Conservation (phyloP, 2,888 invertebrate species). For the Coremacera marginata region DNA sequence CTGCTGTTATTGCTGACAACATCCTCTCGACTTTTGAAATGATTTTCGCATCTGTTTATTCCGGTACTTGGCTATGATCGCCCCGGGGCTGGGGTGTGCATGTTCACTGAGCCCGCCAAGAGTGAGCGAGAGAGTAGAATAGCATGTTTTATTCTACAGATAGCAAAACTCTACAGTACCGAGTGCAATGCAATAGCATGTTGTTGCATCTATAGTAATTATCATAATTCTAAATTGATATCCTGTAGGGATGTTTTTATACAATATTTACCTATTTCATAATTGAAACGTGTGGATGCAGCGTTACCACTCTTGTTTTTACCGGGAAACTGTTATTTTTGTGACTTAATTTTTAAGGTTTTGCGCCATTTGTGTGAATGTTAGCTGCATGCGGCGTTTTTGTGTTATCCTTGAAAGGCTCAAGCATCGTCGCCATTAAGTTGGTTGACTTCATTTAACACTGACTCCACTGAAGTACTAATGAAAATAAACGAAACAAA, state of each 20-base stretch:
- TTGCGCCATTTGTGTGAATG: constrained; percentile 20
- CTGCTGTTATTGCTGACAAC: neutral
- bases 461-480: constrained; percentile 16
- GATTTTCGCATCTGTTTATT: constrained; percentile 26
- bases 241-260: constrained; percentile 67
- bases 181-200: neutral
- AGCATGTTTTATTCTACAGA: neutral
- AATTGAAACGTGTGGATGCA: constrained; percentile 21
- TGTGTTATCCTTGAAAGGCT: constrained; percentile 22
- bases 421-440: neutral
- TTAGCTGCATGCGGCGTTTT: constrained; percentile 29
- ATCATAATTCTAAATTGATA: constrained; percentile 63
- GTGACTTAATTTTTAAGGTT: constrained; percentile 13
- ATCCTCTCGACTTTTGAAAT: constrained; percentile 1
- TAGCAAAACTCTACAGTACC: too few species aligned
- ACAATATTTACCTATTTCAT: constrained; percentile 64
- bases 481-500: neutral
- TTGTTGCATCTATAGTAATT: constrained; percentile 37
- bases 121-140: neutral
- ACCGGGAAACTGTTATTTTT: constrained; percentile 28
- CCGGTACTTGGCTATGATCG: constrained; percentile 8
- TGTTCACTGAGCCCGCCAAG: constrained; percentile 28
- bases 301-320: constrained; percentile 4
- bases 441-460: constrained; percentile 33
- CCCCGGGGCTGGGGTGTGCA: constrained; percentile 12